A percentile compares a stretch with the other conserved stretches of the same genome.
These are phyloP conservation scores for Papilio helenus DNA, from an alignment of 1,140 invertebrate species.

Conservation along the genomic window DNA sequence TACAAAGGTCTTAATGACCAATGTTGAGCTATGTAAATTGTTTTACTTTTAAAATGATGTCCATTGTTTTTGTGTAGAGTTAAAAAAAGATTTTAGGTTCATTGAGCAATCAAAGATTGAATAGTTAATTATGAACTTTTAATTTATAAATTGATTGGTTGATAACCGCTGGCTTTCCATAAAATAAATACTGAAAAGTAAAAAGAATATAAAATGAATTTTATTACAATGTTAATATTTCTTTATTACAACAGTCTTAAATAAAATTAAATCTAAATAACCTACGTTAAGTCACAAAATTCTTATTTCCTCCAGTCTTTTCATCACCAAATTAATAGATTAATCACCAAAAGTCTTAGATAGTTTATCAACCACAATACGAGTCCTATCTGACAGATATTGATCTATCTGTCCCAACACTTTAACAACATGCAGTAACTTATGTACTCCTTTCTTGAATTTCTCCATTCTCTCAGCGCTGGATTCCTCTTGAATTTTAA, in stretches of 20 bases:
- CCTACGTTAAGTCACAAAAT: not conserved
- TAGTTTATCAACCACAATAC: slow-evolving; percentile 72
- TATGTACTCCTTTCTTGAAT: slow-evolving; percentile 75
- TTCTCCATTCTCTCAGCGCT: slow-evolving; percentile 74
- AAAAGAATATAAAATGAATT: not conserved
- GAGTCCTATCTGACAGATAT: slow-evolving; percentile 72
- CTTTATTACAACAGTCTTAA: not conserved
- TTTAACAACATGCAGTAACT: slow-evolving; percentile 73
- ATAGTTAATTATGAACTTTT: no score
- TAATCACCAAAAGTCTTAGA: slow-evolving; percentile 71
- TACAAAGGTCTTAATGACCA: not conserved
- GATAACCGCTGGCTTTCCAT: no score
- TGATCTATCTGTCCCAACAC: slow-evolving; percentile 71
- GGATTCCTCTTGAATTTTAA: slow-evolving; percentile 61
- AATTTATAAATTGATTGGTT: no score
- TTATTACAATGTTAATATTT: not conserved
- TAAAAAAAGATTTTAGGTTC: not conserved
- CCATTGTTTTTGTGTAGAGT: not conserved
- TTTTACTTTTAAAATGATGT: not conserved
- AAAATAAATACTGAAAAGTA: not conserved
- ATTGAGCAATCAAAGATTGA: not conserved
- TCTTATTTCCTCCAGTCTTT: not conserved
- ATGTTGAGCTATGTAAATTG: not conserved
- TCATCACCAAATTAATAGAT: slow-evolving; percentile 21
- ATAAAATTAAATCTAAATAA: not conserved